Percentiles rank a stretch among this genome's conserved stretches.
Evolutionary conservation across 2,113 vertebrate genomes (phyloP).

Genomic region (Pampusana beccarii): DNA sequence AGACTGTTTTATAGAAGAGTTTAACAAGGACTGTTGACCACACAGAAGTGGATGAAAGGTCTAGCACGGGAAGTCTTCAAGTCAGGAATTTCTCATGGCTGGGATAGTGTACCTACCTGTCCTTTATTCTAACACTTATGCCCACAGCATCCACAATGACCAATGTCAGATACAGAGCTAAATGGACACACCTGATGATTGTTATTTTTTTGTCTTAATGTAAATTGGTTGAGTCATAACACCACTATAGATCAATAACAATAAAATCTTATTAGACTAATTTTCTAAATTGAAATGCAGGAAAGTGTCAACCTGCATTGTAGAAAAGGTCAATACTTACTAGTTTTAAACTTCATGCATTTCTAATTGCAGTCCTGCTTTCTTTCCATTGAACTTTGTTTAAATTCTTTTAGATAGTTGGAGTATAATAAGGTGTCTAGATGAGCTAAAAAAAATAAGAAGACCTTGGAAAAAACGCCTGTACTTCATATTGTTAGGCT

Average conservation of each 20-base stretch:
- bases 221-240: background rate
- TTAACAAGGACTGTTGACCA: background rate
- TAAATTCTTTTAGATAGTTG: background rate
- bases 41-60: background rate
- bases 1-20: background rate
- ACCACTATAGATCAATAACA: background rate
- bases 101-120: background rate
- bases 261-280: background rate
- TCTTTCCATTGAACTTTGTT: background rate
- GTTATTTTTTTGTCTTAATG: background rate
- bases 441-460: background rate
- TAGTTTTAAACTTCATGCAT: background rate
- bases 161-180: background rate
- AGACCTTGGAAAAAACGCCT: background rate
- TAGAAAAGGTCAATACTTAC: background rate
- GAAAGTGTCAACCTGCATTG: background rate
- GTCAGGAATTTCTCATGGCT: background rate
- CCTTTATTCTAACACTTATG: background rate
- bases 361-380: background rate
- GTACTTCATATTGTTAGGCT: background rate
- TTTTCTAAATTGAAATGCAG: background rate
- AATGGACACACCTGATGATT: background rate
- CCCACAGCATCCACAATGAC: background rate
- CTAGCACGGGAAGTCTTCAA: background rate
- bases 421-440: background rate